Percentiles rank a stretch among this genome's conserved stretches.
Conservation (phyloP, 1,140 invertebrate species). For the Teleogryllus occipitalis region DNA sequence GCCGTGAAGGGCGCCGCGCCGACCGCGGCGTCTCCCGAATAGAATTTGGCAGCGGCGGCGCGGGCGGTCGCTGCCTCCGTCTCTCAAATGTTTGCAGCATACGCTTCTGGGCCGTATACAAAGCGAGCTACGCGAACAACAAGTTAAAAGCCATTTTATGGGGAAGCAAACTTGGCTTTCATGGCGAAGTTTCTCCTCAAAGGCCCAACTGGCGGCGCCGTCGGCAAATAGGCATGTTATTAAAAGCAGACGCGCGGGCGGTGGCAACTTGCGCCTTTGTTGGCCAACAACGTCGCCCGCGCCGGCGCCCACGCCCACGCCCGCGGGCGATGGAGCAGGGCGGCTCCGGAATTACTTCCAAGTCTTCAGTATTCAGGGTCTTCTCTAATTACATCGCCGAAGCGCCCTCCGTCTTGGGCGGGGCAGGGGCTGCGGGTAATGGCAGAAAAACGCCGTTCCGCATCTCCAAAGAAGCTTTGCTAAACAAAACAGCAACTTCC, state of each 20-base stretch:
- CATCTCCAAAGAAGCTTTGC: background rate
- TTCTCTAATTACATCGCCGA: constrained; percentile 4
- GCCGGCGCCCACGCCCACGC: background rate
- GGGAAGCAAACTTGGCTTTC: background rate
- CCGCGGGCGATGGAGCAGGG: background rate
- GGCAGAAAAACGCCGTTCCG: background rate
- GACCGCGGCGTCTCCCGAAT: too few species aligned
- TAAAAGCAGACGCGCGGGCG: background rate
- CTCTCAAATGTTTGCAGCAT: background rate
- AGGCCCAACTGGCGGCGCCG: background rate
- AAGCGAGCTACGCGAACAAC: background rate
- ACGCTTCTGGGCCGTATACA: background rate
- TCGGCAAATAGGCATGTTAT: background rate
- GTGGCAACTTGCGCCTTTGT: background rate
- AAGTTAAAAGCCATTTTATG: constrained; percentile 5
- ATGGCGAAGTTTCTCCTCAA: background rate
- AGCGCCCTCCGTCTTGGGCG: background rate
- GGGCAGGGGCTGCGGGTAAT: background rate
- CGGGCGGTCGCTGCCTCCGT: background rate
- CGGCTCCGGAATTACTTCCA: background rate
- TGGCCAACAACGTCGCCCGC: background rate
- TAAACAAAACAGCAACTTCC: constrained; percentile 4
- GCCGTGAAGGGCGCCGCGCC: too few species aligned
- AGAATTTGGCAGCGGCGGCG: too few species aligned
- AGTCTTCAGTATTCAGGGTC: constrained; percentile 1